Evolutionary conservation across 1,140 invertebrate genomes (phyloP), one percentile per base, ranked within the genome.

Genomic region (Hestina assimilis): DNA sequence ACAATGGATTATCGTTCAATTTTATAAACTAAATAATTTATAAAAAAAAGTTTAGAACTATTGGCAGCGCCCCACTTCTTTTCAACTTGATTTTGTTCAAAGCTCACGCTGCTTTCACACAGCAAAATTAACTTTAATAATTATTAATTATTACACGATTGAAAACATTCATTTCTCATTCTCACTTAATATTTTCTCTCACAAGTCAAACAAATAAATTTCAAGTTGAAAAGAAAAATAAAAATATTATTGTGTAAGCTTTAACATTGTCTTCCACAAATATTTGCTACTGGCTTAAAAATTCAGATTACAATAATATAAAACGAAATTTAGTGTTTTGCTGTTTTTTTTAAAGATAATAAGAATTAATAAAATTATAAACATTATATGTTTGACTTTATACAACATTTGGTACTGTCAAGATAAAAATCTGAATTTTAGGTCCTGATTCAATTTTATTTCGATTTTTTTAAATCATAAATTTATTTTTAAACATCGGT

Each of bases 61-160:
- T 86, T 83, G 79, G 65, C 79, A 76, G 75, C 48, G 64, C 64
- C 75, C 63, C 52, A 63, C 59, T 53, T 75, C 76, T 82, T 83
- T 80, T 79, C 80, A 83, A 86, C 80, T 83, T 86, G 75, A 86
- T 63, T 35, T 45, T 28, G 42, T 52, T 48, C 8, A 31, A 40
- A 48, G 24, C 47, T 55, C 68, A 72, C 68, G 42, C 56, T 58
- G 61, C 68, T 70, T 72, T 28, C 17, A 28, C 45, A 42, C 55
- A 33, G 43, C 60, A 66, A 47, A 31, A 2, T 23, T 38, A 46
- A 26, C 14, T 48, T 47, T 3, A 5, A 48, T 21, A 29, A 40
- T 38, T 7, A 60, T 24, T 38, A 56, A 31, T 42, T 54, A 20
- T 17, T 12, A 31, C 33, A 47, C 12, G 11, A 47, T 47, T 51